Base-by-base conservation (phyloP, 2,888 invertebrate genomes). In the Lasius platythorax region DNA sequence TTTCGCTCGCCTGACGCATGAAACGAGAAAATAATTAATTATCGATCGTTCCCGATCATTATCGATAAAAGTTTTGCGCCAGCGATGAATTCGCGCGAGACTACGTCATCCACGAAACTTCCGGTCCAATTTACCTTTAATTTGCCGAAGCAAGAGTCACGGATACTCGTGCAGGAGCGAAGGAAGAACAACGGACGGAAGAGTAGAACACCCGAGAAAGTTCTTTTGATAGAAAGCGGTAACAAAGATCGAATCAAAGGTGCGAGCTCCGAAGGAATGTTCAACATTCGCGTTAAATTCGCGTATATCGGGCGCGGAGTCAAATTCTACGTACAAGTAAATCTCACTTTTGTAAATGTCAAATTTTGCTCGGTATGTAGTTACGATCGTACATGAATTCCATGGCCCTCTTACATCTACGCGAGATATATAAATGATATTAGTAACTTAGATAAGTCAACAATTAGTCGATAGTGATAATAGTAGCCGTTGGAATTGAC, bases 401-500 rank as follows among this genome's bases (percentile, higher is more conserved):
- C 33, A 33, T 12, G 23, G 33, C 33, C 61, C 15, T n/a, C 12
- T 58, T 33, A n/a, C 58, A 64, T 76, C 15, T 76, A 79, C 76
- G 68, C 66, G 76, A 63, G 61, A 79, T 64, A n/a, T 50, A 50
- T 50, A 50, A 50, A 50, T 50, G n/a, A 50, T 66, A 76, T 43
- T 74, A 68, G 50, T 40, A 72, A 73, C 40, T 46, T 89, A 89
- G 70, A 67, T 63, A 61, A 68, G 78, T 28, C 40, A 28, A 70
- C 75, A 56, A 72, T 64, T 50, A 72, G 67, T 28, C 23, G 61
- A 67, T 82, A 82, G 67, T 61, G 46, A n/a, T 82, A 68, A 50
- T 50, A 79, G 56, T 84, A 89, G 66, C 84, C 76, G 70, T 83
- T 83, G 89, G 89, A 88, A 88, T 83, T 83, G 88, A 89, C 68